Percentiles rank a stretch among this genome's conserved stretches.
These are phyloP conservation scores for Gavialis gangeticus DNA, from an alignment of 2,113 vertebrate species.

Conservation along the genomic window DNA sequence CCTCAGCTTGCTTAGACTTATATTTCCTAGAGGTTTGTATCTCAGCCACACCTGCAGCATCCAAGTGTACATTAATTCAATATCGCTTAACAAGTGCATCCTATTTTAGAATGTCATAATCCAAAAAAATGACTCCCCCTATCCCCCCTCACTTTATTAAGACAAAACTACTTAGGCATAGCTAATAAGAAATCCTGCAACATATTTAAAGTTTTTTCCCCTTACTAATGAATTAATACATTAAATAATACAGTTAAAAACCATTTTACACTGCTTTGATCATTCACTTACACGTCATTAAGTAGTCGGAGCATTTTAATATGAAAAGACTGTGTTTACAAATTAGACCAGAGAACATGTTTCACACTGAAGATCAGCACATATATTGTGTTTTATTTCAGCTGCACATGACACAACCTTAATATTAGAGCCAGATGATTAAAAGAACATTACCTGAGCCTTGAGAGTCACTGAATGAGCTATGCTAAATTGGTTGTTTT, in stretches of 20 bases:
- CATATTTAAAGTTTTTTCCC: conserved; percentile 37
- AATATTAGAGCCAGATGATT: conserved; percentile 95
- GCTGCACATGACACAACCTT: conserved; percentile 84
- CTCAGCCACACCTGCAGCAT: conserved; percentile 11
- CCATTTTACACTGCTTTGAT: conserved; percentile 79
- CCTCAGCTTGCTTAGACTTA: conserved; percentile 42
- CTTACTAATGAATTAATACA: conserved; percentile 78
- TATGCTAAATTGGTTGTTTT: conserved; percentile 98
- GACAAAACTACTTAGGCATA: conserved; percentile 63
- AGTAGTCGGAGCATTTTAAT: conserved; percentile 80
- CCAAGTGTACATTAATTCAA: conserved; percentile 69
- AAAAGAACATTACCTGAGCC: conserved; percentile 99
- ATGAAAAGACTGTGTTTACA: conserved; percentile 82
- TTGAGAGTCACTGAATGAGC: conserved; percentile 96
- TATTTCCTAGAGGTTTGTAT: conserved; percentile 52
- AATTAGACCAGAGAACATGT: conserved; percentile 79
- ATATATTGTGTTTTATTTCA: conserved; percentile 84
- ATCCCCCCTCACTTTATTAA: conserved; percentile 68
- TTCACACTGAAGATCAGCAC: conserved; percentile 81
- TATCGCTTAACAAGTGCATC: conserved; percentile 69
- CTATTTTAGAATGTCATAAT: conserved; percentile 56
- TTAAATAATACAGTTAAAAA: conserved; percentile 79
- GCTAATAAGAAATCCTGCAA: conserved; percentile 50
- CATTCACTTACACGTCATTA: conserved; percentile 79
- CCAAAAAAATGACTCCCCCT: conserved; percentile 52